Base-by-base conservation (phyloP, 2,888 invertebrate genomes). In the Blastobasis lacticolella region DNA sequence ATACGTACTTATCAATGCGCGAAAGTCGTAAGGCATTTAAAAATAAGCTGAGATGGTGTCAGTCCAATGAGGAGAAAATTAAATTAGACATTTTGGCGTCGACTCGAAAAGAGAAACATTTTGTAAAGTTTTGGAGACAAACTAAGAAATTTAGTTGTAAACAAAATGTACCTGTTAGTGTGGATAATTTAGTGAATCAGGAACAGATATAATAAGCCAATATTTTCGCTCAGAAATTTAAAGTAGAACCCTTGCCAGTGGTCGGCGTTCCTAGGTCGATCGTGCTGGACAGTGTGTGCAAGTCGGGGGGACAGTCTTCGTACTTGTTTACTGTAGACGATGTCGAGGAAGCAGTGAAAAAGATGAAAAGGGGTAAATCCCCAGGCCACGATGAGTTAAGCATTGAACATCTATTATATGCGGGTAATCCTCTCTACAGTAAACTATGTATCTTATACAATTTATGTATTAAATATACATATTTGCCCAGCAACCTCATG, bases 321-420 rank as follows among this genome's bases (percentile, higher is more conserved):
- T 48, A 8, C n/a, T 46, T 48, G 41, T 42, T 47, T 48, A 48
- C 10, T 8, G 5, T 23, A 3, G 10, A 10, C 10, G 47, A 51
- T 37, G 45, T 57, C 7, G 45, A n/a, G 6, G 49, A 45, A 37
- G 43, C 49, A 8, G 45, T 56, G n/a, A 37, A 46, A 37, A 41
- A 37, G 6, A 59, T 57, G 51, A 47, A 51, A 4, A 43, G 54
- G 6, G 62, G 60, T 6, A 59, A 60, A 37, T 55, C 54, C 6
- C 53, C 53, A 6, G 57, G 57, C 5, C 53, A 53, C 37, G 56
- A 54, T 37, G 51, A 47, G 8, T 49, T 54, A 10, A 57, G 55
- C 36, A 45, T 56, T 6, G 54, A 57, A 23, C 23, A 23, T 3
- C 23, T 23, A 23, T 23, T 23, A 23, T 23, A 23, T 23, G 23